These are phyloP conservation scores for Alcis repandata DNA, from an alignment of 2,888 invertebrate species.

Conservation along the genomic window DNA sequence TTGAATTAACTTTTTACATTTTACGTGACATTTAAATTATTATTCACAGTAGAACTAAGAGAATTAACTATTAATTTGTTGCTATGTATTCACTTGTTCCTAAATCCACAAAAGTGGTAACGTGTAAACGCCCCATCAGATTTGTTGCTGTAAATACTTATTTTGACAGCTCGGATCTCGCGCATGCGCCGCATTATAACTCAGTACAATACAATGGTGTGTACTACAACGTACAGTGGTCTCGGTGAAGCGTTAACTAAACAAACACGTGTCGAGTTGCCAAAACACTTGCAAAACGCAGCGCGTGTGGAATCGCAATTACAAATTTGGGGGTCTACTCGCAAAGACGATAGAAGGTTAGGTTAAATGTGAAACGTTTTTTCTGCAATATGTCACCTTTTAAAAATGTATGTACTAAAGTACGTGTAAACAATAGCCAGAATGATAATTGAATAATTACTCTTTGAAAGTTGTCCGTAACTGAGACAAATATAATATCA, in stretches of 20 bases:
- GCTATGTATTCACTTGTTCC: too few species aligned
- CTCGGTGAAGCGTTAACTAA: conserved; percentile 47
- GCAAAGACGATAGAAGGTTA: neutral
- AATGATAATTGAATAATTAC: too few species aligned
- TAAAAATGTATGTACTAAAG: too few species aligned
- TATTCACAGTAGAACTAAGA: neutral
- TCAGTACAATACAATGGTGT: neutral
- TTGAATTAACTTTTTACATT: too few species aligned
- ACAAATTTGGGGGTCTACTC: conserved; percentile 30
- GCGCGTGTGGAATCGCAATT: conserved; percentile 62
- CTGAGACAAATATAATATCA: too few species aligned
- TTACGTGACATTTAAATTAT: too few species aligned
- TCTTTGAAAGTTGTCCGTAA: too few species aligned
- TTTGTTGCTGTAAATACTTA: conserved; percentile 2
- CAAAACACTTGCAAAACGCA: conserved; percentile 67
- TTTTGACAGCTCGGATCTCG: conserved; percentile 19
- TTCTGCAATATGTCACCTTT: too few species aligned
- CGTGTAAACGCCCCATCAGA: conserved; percentile 8
- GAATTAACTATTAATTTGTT: too few species aligned
- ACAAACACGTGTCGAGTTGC: conserved; percentile 63
- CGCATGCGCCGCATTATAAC: conserved; percentile 22
- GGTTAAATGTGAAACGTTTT: neutral
- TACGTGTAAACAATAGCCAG: too few species aligned
- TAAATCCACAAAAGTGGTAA: neutral
- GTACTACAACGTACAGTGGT: conserved; percentile 2